phyloP scores from a whole-genome alignment of 2,797 vertebrate genomes.

The Eutrigla gurnardus region DNA sequence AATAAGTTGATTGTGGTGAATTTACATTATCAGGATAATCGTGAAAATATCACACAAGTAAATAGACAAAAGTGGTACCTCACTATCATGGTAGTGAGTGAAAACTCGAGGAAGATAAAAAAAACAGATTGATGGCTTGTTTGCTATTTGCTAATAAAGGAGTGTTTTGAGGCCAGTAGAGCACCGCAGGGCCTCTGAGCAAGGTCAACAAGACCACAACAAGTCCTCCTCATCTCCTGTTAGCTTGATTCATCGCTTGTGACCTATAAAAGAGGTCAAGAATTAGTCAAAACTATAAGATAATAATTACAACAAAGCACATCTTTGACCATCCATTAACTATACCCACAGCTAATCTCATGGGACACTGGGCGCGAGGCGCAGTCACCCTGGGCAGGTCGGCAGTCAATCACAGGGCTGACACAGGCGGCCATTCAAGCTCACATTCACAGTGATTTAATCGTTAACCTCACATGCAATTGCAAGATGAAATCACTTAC shows the following conservation, averaged over 20 bases:
- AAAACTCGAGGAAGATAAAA: too few species aligned
- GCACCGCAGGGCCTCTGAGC: neutral
- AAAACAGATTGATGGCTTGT: too few species aligned
- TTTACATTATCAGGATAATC: too few species aligned
- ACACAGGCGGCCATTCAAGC: neutral
- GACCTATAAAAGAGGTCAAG: conserved; percentile 1
- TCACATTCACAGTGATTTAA: neutral
- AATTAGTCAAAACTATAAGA: neutral
- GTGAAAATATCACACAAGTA: too few species aligned
- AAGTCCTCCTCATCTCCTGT: conserved; percentile 11
- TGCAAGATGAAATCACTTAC: neutral
- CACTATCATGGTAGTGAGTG: too few species aligned
- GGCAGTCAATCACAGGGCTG: neutral
- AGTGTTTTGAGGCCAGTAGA: neutral
- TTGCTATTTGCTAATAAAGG: too few species aligned
- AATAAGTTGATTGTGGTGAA: too few species aligned
- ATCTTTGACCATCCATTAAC: conserved; percentile 11
- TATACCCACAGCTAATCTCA: neutral
- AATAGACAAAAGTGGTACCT: too few species aligned
- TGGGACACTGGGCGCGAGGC: neutral
- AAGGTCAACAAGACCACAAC: neutral
- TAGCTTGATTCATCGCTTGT: conserved; percentile 9
- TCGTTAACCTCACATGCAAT: neutral
- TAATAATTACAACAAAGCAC: conserved; percentile 1
- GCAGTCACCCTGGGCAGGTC: neutral